Conservation (phyloP, 2,797 vertebrate genomes). For the Heliangelus exortis region DNA sequence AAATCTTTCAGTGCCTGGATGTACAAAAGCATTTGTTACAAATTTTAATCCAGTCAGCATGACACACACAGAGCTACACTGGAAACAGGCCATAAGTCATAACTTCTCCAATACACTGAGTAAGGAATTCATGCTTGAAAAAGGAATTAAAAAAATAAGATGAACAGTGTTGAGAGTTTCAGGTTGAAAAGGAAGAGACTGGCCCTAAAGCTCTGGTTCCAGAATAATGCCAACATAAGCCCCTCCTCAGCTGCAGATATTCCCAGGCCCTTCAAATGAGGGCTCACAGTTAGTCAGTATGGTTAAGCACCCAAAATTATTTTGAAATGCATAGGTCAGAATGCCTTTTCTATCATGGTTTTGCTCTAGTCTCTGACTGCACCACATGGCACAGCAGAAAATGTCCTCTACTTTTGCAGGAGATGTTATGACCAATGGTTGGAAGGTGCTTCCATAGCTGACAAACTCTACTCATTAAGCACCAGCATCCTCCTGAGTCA, state of each 20-base stretch:
- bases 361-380: not conserved
- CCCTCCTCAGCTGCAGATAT: not conserved
- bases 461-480: not conserved
- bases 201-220: not conserved
- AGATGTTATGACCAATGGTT: not conserved
- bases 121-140: not conserved
- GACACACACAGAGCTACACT: not conserved
- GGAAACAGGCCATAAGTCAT: not conserved
- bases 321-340: not conserved
- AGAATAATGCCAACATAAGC: not conserved
- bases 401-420: not conserved
- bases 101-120: not conserved
- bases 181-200: not conserved
- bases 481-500: not conserved
- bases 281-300: not conserved
- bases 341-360: not conserved
- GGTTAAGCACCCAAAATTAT: not conserved
- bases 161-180: not conserved
- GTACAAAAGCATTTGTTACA: not conserved
- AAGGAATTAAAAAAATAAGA: not conserved
- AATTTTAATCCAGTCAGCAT: not conserved
- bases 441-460: not conserved
- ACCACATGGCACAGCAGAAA: not conserved
- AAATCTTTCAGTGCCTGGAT: conserved; percentile 88
- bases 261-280: not conserved